These are phyloP conservation scores for Ophion ventricosus DNA, from an alignment of 2,888 invertebrate species.

Conservation along the genomic window DNA sequence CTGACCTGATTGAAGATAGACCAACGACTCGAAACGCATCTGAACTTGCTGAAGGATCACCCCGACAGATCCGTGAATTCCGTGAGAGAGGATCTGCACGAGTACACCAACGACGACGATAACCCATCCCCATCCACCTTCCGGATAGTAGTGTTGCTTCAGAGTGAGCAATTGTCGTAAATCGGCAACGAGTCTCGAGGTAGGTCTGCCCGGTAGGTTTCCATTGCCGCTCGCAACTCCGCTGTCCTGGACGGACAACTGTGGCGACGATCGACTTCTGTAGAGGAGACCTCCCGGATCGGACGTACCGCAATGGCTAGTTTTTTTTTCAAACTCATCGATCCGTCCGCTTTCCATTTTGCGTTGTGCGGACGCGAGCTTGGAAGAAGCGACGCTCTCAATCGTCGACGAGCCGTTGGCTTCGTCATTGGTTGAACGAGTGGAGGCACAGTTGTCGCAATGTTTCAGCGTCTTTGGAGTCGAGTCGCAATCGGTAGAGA, in stretches of 20 bases:
- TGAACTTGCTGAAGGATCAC: slow-evolving; percentile 86
- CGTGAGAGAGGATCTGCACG: slow-evolving; percentile 90
- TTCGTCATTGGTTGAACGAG: slow-evolving; percentile 34
- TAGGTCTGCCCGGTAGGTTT: slow-evolving; percentile 85
- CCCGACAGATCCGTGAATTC: slow-evolving; percentile 89
- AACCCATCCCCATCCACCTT: slow-evolving; percentile 95
- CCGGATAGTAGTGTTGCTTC: slow-evolving; percentile 93
- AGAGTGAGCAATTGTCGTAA: slow-evolving; percentile 87
- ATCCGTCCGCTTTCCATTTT: slow-evolving; percentile 7
- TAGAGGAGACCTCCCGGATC: slow-evolving; percentile 82
- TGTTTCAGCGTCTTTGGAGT: slow-evolving; percentile 26
- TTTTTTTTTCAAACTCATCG: slow-evolving; percentile 38
- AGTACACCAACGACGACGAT: slow-evolving; percentile 89
- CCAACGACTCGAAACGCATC: slow-evolving; percentile 86
- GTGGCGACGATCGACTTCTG: slow-evolving; percentile 88
- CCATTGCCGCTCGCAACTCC: slow-evolving; percentile 83
- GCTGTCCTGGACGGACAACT: slow-evolving; percentile 86
- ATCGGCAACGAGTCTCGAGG: slow-evolving; percentile 84
- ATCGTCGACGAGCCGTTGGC: slow-evolving; percentile 24
- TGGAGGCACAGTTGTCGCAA: slow-evolving; percentile 53
- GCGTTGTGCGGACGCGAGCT: not conserved
- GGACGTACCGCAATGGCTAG: not conserved
- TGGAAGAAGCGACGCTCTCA: slow-evolving; percentile 4
- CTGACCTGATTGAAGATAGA: slow-evolving; percentile 88
- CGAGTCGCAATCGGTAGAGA: slow-evolving; percentile 29